Percentiles rank a stretch among this genome's conserved stretches.
phyloP scores from a whole-genome alignment of 2,797 vertebrate species.

The Lithobates pipiens region DNA sequence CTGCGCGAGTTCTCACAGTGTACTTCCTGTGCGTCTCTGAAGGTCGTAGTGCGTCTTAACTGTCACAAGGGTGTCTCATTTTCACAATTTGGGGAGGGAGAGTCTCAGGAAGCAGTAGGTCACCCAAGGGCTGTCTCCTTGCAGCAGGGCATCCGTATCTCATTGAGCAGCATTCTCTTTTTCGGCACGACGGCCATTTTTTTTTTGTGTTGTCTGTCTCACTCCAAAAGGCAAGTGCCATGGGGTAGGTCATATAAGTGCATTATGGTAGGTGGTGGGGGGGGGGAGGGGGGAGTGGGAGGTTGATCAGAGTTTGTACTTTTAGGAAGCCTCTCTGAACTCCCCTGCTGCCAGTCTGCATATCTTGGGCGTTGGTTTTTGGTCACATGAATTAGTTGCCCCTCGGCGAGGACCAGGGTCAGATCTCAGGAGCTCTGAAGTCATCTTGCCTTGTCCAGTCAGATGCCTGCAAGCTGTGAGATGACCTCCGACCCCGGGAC shows the following conservation, averaged over 20 bases:
- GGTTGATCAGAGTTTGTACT: background rate
- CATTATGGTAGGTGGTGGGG: background rate
- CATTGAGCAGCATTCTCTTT: slow-evolving; percentile 3
- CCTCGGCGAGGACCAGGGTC: background rate
- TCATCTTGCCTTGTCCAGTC: slow-evolving; percentile 28
- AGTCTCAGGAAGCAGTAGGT: slow-evolving; percentile 11
- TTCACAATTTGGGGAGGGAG: background rate
- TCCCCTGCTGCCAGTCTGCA: background rate
- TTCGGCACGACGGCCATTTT: background rate
- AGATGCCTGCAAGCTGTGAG: slow-evolving; percentile 22
- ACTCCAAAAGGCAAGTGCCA: background rate
- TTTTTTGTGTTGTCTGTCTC: background rate
- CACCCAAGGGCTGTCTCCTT: slow-evolving; percentile 5
- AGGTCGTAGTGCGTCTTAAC: slow-evolving; percentile 6
- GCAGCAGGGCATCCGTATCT: background rate
- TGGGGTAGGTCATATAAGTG: background rate
- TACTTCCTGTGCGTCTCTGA: slow-evolving; percentile 8
- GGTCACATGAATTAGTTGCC: slow-evolving; percentile 30
- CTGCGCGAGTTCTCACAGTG: slow-evolving; percentile 24
- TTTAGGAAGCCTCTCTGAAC: background rate
- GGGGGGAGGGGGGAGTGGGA: too few relatives aligned
- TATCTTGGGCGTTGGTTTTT: background rate
- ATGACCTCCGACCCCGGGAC: slow-evolving; percentile 65
- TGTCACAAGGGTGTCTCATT: slow-evolving; percentile 2
- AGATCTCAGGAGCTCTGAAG: slow-evolving; percentile 14